Evolutionary conservation across 2,797 vertebrate genomes (phyloP), one percentile per base, ranked within the genome.

Genomic region (Pteronotus mesoamericanus): DNA sequence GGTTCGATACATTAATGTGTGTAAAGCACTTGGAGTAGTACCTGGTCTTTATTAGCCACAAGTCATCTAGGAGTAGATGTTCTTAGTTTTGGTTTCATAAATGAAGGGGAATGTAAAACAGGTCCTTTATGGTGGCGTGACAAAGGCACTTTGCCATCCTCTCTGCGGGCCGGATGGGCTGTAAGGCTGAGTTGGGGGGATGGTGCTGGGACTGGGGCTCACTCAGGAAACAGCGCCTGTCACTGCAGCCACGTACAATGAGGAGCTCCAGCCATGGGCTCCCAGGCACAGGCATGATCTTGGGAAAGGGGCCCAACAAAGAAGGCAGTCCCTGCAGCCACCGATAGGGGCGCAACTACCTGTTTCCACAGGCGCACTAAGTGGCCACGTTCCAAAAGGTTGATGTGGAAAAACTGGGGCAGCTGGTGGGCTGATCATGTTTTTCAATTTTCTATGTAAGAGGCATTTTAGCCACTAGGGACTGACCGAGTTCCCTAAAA

Each of bases 181-280:
- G 4, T n/a, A 4, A 39, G 57, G 21, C 19, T 11, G 55, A 37
- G 34, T 0, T 39, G 32, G 53, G 0, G 44, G 24, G 8, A 68
- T 1, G 3, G 34, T 26, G 44, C 53, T 24, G 32, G 44, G 46
- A 24, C 32, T 24, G 46, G 44, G 59, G n/a, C 39, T n/a, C 22
- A 1, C 18, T 59, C 44, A 11, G 82, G 82, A 18, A n/a, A 39
- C 61, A 53, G 66, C 4, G 48, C 53, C 19, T 51, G 34, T 42
- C n/a, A 72, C 0, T 6, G n/a, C 18, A 29, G 26, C 55, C 29
- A 3, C 1, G 16, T 24, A 12, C n/a, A 44, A 46, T 11, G 10
- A 44, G 61, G 29, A 88, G 53, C 32, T 51, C 9, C 2, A 22
- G n/a, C 34, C 75, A 4, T 2, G 42, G 69, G 46, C 34, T 77